Evolutionary conservation across 2,888 invertebrate species (phyloP), one percentile per base, ranked within the genome.

Genomic region (Sialis lutaria): DNA sequence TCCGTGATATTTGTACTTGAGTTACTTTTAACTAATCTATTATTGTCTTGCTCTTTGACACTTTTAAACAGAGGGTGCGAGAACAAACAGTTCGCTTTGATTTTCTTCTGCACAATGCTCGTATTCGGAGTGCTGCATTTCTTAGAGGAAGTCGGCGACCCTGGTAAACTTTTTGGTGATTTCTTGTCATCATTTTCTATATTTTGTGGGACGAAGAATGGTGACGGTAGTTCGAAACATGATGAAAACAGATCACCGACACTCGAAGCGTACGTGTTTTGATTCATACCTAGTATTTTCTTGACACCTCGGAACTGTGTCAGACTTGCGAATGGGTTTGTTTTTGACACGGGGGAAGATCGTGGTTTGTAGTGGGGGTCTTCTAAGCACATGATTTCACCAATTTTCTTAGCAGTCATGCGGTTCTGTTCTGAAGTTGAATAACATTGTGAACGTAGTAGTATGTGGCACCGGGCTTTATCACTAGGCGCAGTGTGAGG

Each of bases 371-470:
- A 86, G 64, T 85, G 83, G 47, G 82, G 76, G 68, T 89, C 88
- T 55, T 84, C 78, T 54, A 82, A 74, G 62, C 88, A 82, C 81
- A 91, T 91, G 50, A 84, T 81, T 65, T 87, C 85, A 45, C 86
- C 88, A 6, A 88, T 78, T 55, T 80, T 77, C 48, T 76, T 74
- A 47, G 80, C 72, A 6, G 73, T 70, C 37, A 70, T 52, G 51
- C 73, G 34, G 12, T 41, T 35, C 5, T 46, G 10, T 33, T 49
- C 49, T 7, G 33, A 33, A 12, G 10, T 47, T 42, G 35, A 12
- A 6, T 41, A 34, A 9, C 41, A 40, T 34, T 47, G 47, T 47
- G 48, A 48, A 44, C 73, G 63, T 48, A 72, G 65, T 52, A 79
- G 67, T 48, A 77, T 75, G 57, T 82, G 82, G 51, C 80, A 79